Evolutionary conservation across 2,113 vertebrate genomes (phyloP), one percentile per base, ranked within the genome.

Genomic region (Halcyon malimbica): DNA sequence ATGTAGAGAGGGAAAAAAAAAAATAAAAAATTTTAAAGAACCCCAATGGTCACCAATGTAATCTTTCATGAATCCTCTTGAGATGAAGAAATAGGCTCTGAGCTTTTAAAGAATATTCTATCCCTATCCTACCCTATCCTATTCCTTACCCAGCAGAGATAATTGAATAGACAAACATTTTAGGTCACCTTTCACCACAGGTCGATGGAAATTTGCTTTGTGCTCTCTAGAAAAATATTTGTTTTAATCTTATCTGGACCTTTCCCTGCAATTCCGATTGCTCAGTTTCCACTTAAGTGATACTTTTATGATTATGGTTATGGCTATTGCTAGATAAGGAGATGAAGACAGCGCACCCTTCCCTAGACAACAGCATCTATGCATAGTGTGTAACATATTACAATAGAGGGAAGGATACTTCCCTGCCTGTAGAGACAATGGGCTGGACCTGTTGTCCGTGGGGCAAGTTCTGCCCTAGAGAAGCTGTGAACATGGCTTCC

Each of bases 201-300:
- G 31, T 44, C 5, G 5, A 42, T 1, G 1, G 57, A 13, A 63
- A 54, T 16, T 42, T 33, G 39, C 50, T 59, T 39, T 64, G 53
- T 90, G 53, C 26, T 77, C 20, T 74, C 56, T 28, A 54, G 24
- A 53, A 16, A 71, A 92, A 35, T 71, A 23, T 62, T 92, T 91
- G 57, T 28, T 95, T 97, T n/a, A 68, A 35, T 24, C 69, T 92
- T 94, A 89, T 60, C 86, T 82, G 77, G 35, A 46, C 44, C 19
- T 70, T 87, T 87, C 73, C 69, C 73, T 93, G 83, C 65, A 79
- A 73, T 75, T 68, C 26, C 2, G 6, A 19, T 60, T 68, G 80
- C 53, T 75, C 46, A 56, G 64, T 12, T 37, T 94, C 24, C 33
- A 44, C 29, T 64, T 35, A 19, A 59, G 67, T 28, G 33, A 77